Evolutionary conservation across 2,797 vertebrate species (phyloP), one percentile per base, ranked within the genome.

Genomic region (Nothura maculosa): DNA sequence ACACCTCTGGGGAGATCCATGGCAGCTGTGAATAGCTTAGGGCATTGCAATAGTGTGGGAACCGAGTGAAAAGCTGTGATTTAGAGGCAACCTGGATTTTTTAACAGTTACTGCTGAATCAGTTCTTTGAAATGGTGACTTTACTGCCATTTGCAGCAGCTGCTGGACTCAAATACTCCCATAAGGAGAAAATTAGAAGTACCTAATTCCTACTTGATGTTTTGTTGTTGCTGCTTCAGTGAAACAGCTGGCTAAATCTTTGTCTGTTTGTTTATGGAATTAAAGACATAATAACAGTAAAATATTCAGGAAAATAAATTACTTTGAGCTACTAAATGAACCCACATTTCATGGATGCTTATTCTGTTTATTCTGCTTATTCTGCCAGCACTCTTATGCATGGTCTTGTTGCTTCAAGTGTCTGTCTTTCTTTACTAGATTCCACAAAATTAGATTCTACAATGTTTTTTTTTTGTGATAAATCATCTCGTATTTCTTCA

Each of bases 121-220:
- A 87, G 90, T 92, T 91, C 90, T 94, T 93, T 96, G 88, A 94
- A 96, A 94, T 85, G 43, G 69, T 95, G 92, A 81, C 86, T 94
- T 95, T 94, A 92, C 76, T 94, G 86, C 76, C 81, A 90, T 66
- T 94, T 89, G 63, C 42, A 93, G 79, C 96, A 96, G 96, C 92
- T 93, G 93, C 89, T 90, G 88, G 86, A 69, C 81, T 83, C 62
- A 78, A 36, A 43, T 8, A 66, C 38, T 92, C 55, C 58, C 92
- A 94, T 85, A 78, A 87, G 42, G 62, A 94, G 84, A 94, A 92
- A 94, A 94, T 94, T 80, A 89, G 73, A 90, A 94, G 89, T 78
- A 94, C 50, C 66, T 87, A 69, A 87, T 87, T 93, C 66, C 30
- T 74, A 86, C 72, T 94, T 79, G 43, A 83, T 54, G 90, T 60